Evolutionary conservation across 2,113 vertebrate species (phyloP), one percentile per base, ranked within the genome.

Genomic region (Colinus virginianus): DNA sequence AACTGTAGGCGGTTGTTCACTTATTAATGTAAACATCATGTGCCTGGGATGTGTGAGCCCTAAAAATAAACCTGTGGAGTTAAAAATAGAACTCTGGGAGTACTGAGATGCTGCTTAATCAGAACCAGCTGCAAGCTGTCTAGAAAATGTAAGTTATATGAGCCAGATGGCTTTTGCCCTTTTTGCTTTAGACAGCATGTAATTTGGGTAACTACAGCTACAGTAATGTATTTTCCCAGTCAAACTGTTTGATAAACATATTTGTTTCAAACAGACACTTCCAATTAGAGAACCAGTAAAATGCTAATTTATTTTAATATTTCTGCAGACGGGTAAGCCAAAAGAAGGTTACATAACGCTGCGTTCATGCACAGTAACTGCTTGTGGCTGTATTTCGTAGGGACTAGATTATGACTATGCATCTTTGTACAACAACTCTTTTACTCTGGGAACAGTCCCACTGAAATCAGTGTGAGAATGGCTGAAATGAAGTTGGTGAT

Each of bases 91-190:
- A 96, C 90, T 88, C 90, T 96, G 94, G 88, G 96, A 97, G 96
- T 96, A 95, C 95, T 96, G 97, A 97, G 96, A 98, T 98, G 96
- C 96, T 97, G 96, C 97, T 97, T 98, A 98, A 98, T 98, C 97
- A 97, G 97, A 98, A 97, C 97, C 98, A 98, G 98, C 98, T 98
- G 98, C 97, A 97, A 97, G 97, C 98, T 98, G 97, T 98, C 97
- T 98, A 97, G 97, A 98, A 98, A 98, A 98, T 94, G 66, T 96
- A 97, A 97, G 96, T 98, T 98, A 96, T 90, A 97, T 92, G 97
- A 98, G 96, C 97, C 98, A 98, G 97, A 97, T 98, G 98, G 97
- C 97, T 98, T 98, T 98, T 98, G 98, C 97, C 97, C 98, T 97
- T 98, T 98, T 97, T 97, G 96, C 97, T 97, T 98, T 96, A 98